These are phyloP conservation scores for Pelodiscus sinensis DNA, from an alignment of 2,113 vertebrate genomes.

Conservation along the genomic window DNA sequence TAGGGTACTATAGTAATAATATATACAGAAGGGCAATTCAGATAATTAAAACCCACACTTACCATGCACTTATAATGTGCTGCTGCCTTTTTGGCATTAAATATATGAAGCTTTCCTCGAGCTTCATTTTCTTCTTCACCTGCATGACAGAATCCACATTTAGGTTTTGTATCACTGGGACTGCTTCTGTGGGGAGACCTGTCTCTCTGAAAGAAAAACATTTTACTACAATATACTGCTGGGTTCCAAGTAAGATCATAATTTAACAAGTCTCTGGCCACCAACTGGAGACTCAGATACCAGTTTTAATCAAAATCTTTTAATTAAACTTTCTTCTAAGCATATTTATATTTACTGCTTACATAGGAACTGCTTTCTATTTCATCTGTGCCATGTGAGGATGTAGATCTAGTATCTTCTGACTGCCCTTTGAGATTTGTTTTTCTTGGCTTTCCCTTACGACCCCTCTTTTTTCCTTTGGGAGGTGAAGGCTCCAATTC, in stretches of 20 bases:
- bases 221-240: slow-evolving; percentile 71
- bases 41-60: slow-evolving; percentile 47
- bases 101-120: slow-evolving; percentile 94
- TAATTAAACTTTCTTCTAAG: slow-evolving; percentile 44
- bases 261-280: slow-evolving; percentile 65
- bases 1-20: slow-evolving; percentile 15
- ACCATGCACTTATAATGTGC: slow-evolving; percentile 99
- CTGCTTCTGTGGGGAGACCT: slow-evolving; percentile 94
- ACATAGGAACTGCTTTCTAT: slow-evolving; percentile 95
- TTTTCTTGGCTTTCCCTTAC: slow-evolving; percentile 89
- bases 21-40: background rate
- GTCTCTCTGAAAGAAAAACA: slow-evolving; percentile 88
- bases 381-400: slow-evolving; percentile 96
- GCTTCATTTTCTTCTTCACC: slow-evolving; percentile 97
- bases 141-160: slow-evolving; percentile 98
- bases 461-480: slow-evolving; percentile 90
- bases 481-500: slow-evolving; percentile 92
- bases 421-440: slow-evolving; percentile 88
- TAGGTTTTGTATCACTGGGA: slow-evolving; percentile 92
- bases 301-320: slow-evolving; percentile 5
- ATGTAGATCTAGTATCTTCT: slow-evolving; percentile 92
- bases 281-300: slow-evolving; percentile 64
- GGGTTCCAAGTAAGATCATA: slow-evolving; percentile 57
- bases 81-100: slow-evolving; percentile 97
- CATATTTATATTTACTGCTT: slow-evolving; percentile 75